Evolutionary conservation across 2,888 invertebrate species (phyloP).

Genomic region (Coleophora deauratella): DNA sequence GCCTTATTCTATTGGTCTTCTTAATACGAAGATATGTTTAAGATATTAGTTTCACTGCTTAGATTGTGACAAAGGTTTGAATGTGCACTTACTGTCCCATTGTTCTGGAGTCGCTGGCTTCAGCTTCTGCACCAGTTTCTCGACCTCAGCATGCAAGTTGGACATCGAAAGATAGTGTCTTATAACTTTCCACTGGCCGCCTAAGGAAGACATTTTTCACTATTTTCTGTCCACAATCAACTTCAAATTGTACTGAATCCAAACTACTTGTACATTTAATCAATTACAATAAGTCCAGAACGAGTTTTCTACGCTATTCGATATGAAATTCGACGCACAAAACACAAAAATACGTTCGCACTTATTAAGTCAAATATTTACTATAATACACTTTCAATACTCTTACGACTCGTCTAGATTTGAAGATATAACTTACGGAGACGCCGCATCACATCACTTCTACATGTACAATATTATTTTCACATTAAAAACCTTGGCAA

Average conservation of each 20-base stretch:
- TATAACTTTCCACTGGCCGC: constrained; percentile 59
- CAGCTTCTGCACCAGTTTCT: constrained; percentile 51
- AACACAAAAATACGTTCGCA: constrained; percentile 16
- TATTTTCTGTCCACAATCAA: neutral
- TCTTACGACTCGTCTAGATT: neutral
- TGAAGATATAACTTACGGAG: constrained; percentile 12
- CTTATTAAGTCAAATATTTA: constrained; percentile 6
- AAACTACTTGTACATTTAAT: neutral
- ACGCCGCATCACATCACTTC: constrained; percentile 6
- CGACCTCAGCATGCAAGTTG: constrained; percentile 51
- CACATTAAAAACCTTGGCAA: constrained; percentile 24
- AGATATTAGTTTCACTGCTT: too few species aligned
- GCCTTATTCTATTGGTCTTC: too few species aligned
- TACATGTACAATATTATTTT: constrained; percentile 9
- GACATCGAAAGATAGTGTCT: constrained; percentile 53
- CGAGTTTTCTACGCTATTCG: neutral
- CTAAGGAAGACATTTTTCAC: constrained; percentile 51
- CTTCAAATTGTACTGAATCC: neutral
- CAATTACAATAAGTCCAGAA: neutral
- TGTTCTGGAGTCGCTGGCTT: constrained; percentile 50
- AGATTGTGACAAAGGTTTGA: too few species aligned
- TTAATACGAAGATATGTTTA: too few species aligned
- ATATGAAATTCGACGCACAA: constrained; percentile 5
- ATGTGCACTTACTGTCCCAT: constrained; percentile 54
- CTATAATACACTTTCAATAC: constrained; percentile 10